Base-by-base conservation (phyloP, 2,888 invertebrate genomes). In the Auanema sp. region DNA sequence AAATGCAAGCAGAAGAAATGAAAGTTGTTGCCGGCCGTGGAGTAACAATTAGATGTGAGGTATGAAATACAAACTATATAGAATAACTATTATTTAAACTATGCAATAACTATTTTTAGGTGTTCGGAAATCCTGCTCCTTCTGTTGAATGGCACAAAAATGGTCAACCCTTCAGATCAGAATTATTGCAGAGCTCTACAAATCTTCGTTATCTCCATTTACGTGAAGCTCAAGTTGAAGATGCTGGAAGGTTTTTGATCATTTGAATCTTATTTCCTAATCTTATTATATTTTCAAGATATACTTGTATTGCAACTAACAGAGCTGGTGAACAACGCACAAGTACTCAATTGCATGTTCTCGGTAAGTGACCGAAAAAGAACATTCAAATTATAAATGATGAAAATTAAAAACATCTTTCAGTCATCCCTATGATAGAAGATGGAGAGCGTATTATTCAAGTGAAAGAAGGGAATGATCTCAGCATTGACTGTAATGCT, bases 301-400 rank as follows among this genome's bases (percentile, higher is more conserved):
- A 89, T 78, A 86, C 85, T 1, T 89, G 89, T 76, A 76, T 85
- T 16, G 89, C 87, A 1, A 84, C 79, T 47, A 89, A 89, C 76
- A 79, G 84, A 47, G 87, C 87, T 76, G 89, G 89, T 1, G 86
- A 86, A 42, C 83, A 79, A 14, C 80, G 85, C 8, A 87, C 87
- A 62, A 84, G 85, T 41, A 88, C 88, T 64, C 83, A 84, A 43
- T 77, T 90, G 0, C 85, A 86, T 49, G 88, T 90, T 0, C 82
- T 89, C 65, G 88, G 89, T 89, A 80, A 80, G 84, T 51, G 47
- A 47, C 6, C 16, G 21, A 21, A 47, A 3, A 47, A 47, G 6
- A 21, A 47, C 2, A 10, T 23, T 52, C 4, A 5, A 52, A 2
- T 23, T 5, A n/a, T 23, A 1, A 8, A 18, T 11, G 16, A 55